Evolutionary conservation across 2,888 invertebrate species (phyloP), one percentile per base, ranked within the genome.

Genomic region (Trissolcus brochymenae): DNA sequence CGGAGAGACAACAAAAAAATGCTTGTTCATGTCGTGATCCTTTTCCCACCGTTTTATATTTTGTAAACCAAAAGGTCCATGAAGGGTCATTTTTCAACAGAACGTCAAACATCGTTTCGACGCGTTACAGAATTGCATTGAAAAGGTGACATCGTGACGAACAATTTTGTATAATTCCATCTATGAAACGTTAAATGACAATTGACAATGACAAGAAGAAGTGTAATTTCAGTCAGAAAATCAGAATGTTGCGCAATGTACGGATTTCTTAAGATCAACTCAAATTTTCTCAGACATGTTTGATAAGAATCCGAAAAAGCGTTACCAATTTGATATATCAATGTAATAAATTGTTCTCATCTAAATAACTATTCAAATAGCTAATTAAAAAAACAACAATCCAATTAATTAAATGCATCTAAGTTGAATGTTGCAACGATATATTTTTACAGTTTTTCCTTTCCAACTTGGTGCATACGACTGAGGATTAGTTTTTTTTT

Each of bases 1-100:
- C 43, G 3, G 4, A 43, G 6, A 3, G 43, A 14, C 6, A 43
- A 6, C 3, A 17, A 11, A 17, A 51, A 65, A 72, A 65, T 72
- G 72, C 60, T 60, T 21, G 46, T 21, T 72, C 72, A 72, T 19
- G 13, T 60, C 11, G 55, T 68, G 60, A 60, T 49, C 19, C 53
- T 40, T 65, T 72, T 65, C 72, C 41, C 72, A 72, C 72, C 54
- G 14, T 21, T 51, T 56, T 14, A n/a, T 50, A 50, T 72, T 65
- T 72, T 65, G 65, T 65, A 65, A 72, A 59, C 72, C 64, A 14
- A 1, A n/a, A 25, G 14, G 14, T 49, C 14, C 21, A 50, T 25
- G 9, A 41, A n/a, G 29, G 25, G 13, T 72, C 65, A 72, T 72
- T 60, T 72, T 64, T 72, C 72, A 72, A 49, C 14, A 21, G 25